Base-by-base conservation (phyloP, 2,888 invertebrate species). In the Falcaria lacertinaria region DNA sequence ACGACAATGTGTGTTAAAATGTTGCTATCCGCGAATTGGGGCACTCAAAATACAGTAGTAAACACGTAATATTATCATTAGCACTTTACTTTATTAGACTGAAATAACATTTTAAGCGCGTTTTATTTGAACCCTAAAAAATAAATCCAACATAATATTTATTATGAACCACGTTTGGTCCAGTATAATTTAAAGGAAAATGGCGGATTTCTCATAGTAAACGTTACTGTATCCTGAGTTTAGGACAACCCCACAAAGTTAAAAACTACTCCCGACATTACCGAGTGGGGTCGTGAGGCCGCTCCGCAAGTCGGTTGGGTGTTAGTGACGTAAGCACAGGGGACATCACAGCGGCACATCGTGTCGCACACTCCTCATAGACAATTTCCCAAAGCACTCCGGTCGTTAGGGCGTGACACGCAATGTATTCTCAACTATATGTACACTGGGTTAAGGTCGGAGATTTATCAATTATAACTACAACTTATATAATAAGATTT, bases 321-420 rank as follows among this genome's bases (percentile, higher is more conserved):
- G 64, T 74, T 75, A 74, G 70, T 71, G 64, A 71, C 72, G 64
- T 50, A 75, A 76, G 75, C 75, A 63, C 66, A 64, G 7, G 61
- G 66, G 66, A 80, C 80, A 71, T 79, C 82, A 80, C 81, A 78
- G 57, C 61, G 68, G 74, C 73, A 61, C 67, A 74, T 81, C 70
- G 74, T 75, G 73, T 78, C 73, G 71, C 74, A 70, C 74, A 66
- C 69, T 61, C 64, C 62, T 80, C 81, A 78, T 77, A 81, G 80
- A 80, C 81, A 80, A 78, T 74, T 67, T 74, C 76, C 80, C 80
- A 75, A 79, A 79, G 79, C 78, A 65, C 66, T 60, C 33, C 22
- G 44, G 54, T 52, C 46, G 38, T 38, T 48, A 57, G 60, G 37
- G 43, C 50, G 63, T 62, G 69, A 69, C 65, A 69, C 63, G 60